phyloP scores from a whole-genome alignment of 2,113 vertebrate genomes.

The Cyanoderma ruficeps region DNA sequence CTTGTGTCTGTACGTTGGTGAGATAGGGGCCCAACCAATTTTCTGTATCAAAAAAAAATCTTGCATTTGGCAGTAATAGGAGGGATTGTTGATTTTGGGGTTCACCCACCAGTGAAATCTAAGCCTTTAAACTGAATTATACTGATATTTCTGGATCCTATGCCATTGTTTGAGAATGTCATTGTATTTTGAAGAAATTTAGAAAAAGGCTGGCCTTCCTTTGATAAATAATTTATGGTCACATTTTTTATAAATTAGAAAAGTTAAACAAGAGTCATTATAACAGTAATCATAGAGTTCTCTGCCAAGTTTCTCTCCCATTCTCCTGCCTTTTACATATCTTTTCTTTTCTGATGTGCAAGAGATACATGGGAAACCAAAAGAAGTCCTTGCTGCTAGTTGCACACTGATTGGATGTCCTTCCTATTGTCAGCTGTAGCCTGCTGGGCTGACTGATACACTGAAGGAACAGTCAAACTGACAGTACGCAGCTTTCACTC shows the following conservation, averaged over 20 bases:
- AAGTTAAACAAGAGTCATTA: not conserved
- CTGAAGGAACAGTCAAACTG: not conserved
- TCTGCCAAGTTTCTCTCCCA: not conserved
- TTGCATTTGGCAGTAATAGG: not conserved
- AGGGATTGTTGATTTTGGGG: not conserved
- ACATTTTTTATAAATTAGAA: not conserved
- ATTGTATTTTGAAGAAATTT: not conserved
- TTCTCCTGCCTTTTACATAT: not conserved
- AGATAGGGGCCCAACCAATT: not conserved
- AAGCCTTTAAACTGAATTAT: not conserved
- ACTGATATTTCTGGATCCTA: not conserved
- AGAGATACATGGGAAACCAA: not conserved
- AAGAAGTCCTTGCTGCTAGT: not conserved
- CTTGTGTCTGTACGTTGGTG: not conserved
- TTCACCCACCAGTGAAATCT: not conserved
- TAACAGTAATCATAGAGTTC: not conserved
- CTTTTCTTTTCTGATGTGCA: not conserved
- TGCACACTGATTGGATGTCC: not conserved
- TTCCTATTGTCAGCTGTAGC: not conserved
- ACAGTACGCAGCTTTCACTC: not conserved
- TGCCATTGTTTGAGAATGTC: not conserved
- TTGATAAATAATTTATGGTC: not conserved
- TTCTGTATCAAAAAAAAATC: constrained; percentile 32
- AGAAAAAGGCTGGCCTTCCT: not conserved
- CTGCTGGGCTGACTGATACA: not conserved